Conservation (phyloP, 2,797 vertebrate genomes). For the Mormyrops attenuatus region DNA sequence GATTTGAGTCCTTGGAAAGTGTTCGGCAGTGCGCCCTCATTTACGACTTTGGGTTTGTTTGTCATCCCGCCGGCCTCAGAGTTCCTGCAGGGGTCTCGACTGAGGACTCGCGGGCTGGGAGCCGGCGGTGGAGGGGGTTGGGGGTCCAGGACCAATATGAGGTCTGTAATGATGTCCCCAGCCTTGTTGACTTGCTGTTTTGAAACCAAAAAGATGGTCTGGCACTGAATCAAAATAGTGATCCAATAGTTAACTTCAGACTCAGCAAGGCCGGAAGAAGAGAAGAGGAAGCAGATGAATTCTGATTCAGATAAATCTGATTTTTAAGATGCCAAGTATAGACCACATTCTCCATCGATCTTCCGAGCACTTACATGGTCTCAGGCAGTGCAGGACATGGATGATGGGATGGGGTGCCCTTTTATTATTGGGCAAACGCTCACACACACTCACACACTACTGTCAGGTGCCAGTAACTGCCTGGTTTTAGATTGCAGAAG, state of each 20-base stretch:
- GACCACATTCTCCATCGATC: neutral
- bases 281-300: neutral
- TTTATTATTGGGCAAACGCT: neutral
- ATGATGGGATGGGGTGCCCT: neutral
- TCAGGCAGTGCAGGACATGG: neutral
- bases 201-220: neutral
- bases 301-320: neutral
- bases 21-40: neutral
- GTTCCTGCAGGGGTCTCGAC: constrained; percentile 8
- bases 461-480: neutral
- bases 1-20: constrained; percentile 33
- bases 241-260: neutral
- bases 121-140: neutral
- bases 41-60: constrained; percentile 14
- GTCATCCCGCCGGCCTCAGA: constrained; percentile 1
- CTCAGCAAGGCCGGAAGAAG: neutral
- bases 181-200: constrained; percentile 15
- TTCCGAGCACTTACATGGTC: neutral
- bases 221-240: constrained; percentile 6
- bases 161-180: constrained; percentile 17
- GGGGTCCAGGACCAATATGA: neutral
- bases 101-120: neutral
- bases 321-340: neutral
- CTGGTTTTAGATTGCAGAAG: neutral
- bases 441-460: neutral